These are phyloP conservation scores for Pelobates fuscus DNA, from an alignment of 2,113 vertebrate genomes.

Conservation along the genomic window DNA sequence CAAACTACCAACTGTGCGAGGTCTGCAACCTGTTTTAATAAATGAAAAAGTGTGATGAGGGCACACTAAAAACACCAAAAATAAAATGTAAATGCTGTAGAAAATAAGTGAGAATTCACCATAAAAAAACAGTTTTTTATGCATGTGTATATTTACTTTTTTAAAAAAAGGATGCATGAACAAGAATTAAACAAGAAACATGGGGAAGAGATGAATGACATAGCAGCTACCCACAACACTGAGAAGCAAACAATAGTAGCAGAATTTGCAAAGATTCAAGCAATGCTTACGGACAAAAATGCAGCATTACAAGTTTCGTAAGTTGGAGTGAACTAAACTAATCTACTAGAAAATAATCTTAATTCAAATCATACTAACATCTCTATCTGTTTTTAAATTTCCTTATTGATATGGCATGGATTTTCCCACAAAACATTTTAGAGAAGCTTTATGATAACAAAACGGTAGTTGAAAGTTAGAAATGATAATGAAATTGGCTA, in stretches of 20 bases:
- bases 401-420: not conserved
- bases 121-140: conserved; percentile 21
- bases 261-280: conserved; percentile 98
- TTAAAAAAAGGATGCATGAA: conserved; percentile 84
- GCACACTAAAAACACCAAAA: too few species aligned
- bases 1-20: too few species aligned
- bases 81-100: too few species aligned
- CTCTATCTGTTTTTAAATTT: not conserved
- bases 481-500: too few species aligned
- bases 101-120: not conserved
- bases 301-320: conserved; percentile 96
- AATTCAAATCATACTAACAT: conserved; percentile 34
- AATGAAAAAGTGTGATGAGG: too few species aligned
- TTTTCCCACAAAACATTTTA: too few species aligned
- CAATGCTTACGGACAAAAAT: conserved; percentile 98
- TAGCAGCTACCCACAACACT: conserved; percentile 87
- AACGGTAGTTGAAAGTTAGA: too few species aligned
- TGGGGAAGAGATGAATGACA: conserved; percentile 85
- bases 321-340: conserved; percentile 68
- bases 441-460: too few species aligned
- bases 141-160: conserved; percentile 28
- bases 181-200: conserved; percentile 96
- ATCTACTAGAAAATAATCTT: conserved; percentile 45
- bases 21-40: too few species aligned
- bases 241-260: conserved; percentile 96